Base-by-base conservation (phyloP, 35 echinoderm and acorn worm species). In the Eucidaris tribuloides region DNA sequence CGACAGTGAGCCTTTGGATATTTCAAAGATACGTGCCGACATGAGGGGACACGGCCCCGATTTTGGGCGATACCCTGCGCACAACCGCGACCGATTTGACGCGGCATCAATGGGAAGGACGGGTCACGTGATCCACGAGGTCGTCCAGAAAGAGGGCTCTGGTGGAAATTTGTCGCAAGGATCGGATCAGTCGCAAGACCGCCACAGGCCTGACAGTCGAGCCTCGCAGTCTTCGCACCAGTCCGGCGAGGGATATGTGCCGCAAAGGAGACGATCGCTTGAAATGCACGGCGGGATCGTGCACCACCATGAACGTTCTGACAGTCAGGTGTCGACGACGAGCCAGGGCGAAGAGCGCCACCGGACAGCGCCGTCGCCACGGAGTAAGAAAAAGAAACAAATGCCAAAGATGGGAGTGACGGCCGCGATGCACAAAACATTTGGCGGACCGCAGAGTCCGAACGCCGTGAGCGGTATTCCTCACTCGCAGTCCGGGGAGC, bases 401-500 rank as follows among this genome's bases (percentile, higher is more conserved):
- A 90, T 90, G 92, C 92, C 92, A 3, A 85, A 89, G 46, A 94
- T 94, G 92, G 92, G 92, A 18, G 58, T 94, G 19, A 79, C 62
- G 22, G 92, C 92, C 7, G 82, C 83, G 2, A 89, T 85, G 81
- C 91, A 85, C 71, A 83, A 61, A 80, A 63, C 66, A 80, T 59
- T 52, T 23, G 54, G 62, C 55, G 79, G 45, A 27, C 81, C 61
- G 17, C 79, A 76, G 58, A 36, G 56, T 54, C 78, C 88, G 34
- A 58, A 80, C 31, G 40, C 85, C 56, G 44, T 46, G 52, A 48
- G 62, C 31, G 33, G 50, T 81, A 86, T 62, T 77, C 92, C 30
- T 25, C 92, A 94, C 36, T 94, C 92, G 22, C 92, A 94, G 37
- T 94, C 92, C 19, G 86, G 82, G 19, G 92, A 94, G 44, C 72